These are phyloP conservation scores for Struthidea cinerea DNA, from an alignment of 2,113 vertebrate species.

Conservation along the genomic window DNA sequence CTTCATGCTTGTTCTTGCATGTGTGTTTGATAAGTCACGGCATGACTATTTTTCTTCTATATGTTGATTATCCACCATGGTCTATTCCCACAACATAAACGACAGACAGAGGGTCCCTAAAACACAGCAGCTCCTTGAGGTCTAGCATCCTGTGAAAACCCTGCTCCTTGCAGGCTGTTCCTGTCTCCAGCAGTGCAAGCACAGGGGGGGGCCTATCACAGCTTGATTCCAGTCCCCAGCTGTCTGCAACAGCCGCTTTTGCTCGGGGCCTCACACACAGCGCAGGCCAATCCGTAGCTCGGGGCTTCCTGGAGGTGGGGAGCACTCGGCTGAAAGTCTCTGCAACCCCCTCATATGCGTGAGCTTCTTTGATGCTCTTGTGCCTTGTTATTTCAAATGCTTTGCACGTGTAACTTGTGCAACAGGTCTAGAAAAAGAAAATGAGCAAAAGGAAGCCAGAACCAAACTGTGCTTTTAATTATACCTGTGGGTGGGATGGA, in stretches of 20 bases:
- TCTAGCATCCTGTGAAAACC: constrained; percentile 31
- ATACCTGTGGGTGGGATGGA: not conserved
- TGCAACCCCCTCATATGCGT: not conserved
- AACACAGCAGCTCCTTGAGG: not conserved
- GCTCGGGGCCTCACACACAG: not conserved
- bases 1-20: not conserved
- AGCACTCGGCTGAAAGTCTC: not conserved
- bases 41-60: not conserved
- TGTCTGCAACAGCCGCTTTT: not conserved
- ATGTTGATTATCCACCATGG: not conserved
- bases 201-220: not conserved
- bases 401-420: not conserved
- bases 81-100: not conserved
- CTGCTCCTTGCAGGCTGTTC: not conserved
- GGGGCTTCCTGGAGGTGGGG: not conserved
- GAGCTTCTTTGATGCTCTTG: not conserved
- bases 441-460: not conserved
- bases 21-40: not conserved
- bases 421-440: constrained; percentile 30
- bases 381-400: constrained; percentile 17
- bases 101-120: not conserved
- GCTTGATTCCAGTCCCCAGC: constrained; percentile 34
- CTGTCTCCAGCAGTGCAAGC: constrained; percentile 37
- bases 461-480: constrained; percentile 19
- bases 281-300: not conserved